Conservation (phyloP, 1,140 invertebrate species). For the Aphelenchoides avenae region DNA sequence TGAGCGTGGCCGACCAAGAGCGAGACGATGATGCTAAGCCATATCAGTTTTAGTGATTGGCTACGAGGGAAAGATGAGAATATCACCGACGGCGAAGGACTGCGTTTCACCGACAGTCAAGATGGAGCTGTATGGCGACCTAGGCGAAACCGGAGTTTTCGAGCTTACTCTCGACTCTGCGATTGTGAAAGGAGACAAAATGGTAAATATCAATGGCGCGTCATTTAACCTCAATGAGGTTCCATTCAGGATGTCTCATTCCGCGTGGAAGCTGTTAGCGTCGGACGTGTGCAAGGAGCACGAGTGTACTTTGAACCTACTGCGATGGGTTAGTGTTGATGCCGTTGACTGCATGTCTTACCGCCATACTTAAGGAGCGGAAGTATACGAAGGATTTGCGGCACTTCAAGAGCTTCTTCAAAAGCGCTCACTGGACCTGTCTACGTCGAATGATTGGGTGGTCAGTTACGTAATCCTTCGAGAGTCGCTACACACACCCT, state of each 20-base stretch:
- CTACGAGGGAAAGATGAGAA: conserved; percentile 43
- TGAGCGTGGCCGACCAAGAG: too few species aligned
- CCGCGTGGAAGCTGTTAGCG: conserved; percentile 38
- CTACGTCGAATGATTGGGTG: conserved; percentile 24
- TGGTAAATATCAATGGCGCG: conserved; percentile 11
- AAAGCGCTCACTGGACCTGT: conserved; percentile 9
- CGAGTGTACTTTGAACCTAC: conserved; percentile 39
- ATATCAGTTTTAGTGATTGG: conserved; percentile 36
- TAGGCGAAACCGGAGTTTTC: conserved; percentile 39
- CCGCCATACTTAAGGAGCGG: conserved; percentile 26
- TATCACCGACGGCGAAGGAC: conserved; percentile 1
- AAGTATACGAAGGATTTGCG: conserved; percentile 31
- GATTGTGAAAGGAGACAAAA: not conserved
- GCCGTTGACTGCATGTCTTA: conserved; percentile 25
- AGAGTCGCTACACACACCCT: conserved; percentile 37
- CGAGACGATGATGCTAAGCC: conserved; percentile 1
- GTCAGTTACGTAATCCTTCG: conserved; percentile 24
- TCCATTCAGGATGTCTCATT: conserved; percentile 32
- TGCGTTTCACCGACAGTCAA: conserved; percentile 14
- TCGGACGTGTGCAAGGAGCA: conserved; percentile 30
- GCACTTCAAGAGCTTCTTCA: conserved; percentile 33
- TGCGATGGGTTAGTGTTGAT: conserved; percentile 21
- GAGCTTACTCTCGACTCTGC: conserved; percentile 9
- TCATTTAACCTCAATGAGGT: not conserved
- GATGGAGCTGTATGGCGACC: conserved; percentile 41